Evolutionary conservation across 2,113 vertebrate genomes (phyloP).

Genomic region (Coptodon rendalli): DNA sequence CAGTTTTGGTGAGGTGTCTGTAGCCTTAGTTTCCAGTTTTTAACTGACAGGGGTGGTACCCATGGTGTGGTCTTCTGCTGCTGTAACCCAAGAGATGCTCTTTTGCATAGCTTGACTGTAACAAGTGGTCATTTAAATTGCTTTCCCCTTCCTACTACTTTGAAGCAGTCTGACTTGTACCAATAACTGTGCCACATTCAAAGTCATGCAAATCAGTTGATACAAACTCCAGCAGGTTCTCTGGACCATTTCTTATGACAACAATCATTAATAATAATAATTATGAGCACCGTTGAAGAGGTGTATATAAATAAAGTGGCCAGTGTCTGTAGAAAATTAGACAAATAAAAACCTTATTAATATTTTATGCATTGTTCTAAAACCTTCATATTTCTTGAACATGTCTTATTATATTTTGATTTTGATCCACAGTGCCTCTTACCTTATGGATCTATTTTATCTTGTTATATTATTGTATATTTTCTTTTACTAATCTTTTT

Average conservation of each 20-base stretch:
- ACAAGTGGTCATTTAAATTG: not conserved
- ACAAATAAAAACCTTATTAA: not conserved
- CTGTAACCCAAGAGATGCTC: not conserved
- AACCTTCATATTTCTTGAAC: not conserved
- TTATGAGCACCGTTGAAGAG: not conserved
- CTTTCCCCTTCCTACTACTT: no score
- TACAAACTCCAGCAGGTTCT: not conserved
- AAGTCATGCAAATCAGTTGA: no score
- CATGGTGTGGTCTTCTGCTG: no score
- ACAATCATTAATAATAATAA: not conserved
- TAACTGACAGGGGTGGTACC: not conserved
- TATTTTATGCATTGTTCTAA: not conserved
- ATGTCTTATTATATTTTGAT: not conserved
- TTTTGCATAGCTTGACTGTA: not conserved
- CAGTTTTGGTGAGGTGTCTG: not conserved
- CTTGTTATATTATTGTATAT: not conserved
- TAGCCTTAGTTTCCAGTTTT: not conserved
- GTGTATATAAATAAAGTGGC: not conserved
- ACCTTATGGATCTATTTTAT: not conserved
- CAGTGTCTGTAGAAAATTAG: not conserved
- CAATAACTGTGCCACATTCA: no score
- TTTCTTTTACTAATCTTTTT: not conserved
- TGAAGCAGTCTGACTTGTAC: no score
- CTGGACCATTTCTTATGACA: not conserved
- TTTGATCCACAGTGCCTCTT: not conserved